Base-by-base conservation (phyloP, 2,888 invertebrate genomes). In the Rhamphomyia laevipes region DNA sequence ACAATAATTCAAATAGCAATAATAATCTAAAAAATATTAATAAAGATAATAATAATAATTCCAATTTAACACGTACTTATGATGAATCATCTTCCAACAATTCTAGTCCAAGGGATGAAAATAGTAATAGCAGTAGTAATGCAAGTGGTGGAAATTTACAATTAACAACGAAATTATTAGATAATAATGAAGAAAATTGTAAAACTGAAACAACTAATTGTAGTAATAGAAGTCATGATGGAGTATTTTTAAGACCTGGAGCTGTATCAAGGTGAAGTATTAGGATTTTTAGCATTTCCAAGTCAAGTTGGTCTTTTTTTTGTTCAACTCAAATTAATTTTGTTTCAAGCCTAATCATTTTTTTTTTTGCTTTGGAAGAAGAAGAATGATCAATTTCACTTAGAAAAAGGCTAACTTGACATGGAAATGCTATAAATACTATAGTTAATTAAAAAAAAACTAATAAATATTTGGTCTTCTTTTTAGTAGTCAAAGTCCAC, bases 231-330 rank as follows among this genome's bases (percentile, higher is more conserved):
- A 74, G 74, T 16, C 77, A 78, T 56, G 84, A 84, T 61, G 83
- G 81, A 2, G 83, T 85, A 1, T 85, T 85, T 59, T 68, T 84
- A 38, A 72, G 81, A 58, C 84, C 84, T 7, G 80, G 80, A 41
- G 79, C 80, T 61, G 77, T 76, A 47, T 72, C 74, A 13, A 75
- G 76, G 77, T 75, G 59, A 58, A 51, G n/a, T n/a, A 31, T 11
- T 42, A 31, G 3, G 15, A 9, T 41, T 41, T 31, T 13, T 21
- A n/a, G n/a, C n/a, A n/a, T n/a, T n/a, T n/a, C n/a, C n/a, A n/a
- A n/a, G n/a, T n/a, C n/a, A n/a, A n/a, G n/a, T n/a, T n/a, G n/a
- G n/a, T n/a, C n/a, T n/a, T n/a, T n/a, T n/a, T n/a, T n/a, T n/a
- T n/a, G n/a, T n/a, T n/a, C n/a, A n/a, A n/a, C n/a, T n/a, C n/a